Conservation (phyloP, 1,140 invertebrate genomes). For the Arctopsyche grandis region DNA sequence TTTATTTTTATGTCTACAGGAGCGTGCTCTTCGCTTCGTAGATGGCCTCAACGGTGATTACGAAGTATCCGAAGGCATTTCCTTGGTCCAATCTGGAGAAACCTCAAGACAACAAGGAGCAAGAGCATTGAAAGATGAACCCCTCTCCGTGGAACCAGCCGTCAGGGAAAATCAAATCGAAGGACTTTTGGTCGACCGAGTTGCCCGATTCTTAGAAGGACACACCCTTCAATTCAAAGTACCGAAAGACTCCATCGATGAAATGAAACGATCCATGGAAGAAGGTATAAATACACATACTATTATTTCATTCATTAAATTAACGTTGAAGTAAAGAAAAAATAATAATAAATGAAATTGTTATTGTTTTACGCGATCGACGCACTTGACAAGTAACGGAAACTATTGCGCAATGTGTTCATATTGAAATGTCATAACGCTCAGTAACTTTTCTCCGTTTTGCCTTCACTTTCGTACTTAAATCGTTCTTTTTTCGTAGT, state of each 20-base stretch:
- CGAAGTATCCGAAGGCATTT: constrained; percentile 74
- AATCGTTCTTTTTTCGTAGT: constrained; percentile 39
- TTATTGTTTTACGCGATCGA: background rate
- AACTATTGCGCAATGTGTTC: background rate
- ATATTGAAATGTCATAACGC: constrained; percentile 19
- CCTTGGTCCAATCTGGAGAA: constrained; percentile 73
- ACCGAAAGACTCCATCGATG: constrained; percentile 73
- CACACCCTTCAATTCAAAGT: constrained; percentile 82
- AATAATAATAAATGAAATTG: background rate
- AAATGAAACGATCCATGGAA: constrained; percentile 74
- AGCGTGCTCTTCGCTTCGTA: constrained; percentile 74
- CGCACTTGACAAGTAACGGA: background rate
- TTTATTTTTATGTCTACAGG: constrained; percentile 62
- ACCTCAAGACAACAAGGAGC: constrained; percentile 63
- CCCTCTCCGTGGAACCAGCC: constrained; percentile 73
- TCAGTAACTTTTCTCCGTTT: constrained; percentile 25
- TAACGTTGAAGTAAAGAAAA: background rate
- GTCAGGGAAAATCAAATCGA: constrained; percentile 81
- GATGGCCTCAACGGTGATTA: constrained; percentile 68
- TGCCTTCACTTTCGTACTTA: constrained; percentile 39
- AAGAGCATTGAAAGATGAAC: constrained; percentile 64
- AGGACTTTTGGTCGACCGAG: constrained; percentile 76
- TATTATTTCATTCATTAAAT: constrained; percentile 20
- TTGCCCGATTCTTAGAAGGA: constrained; percentile 78
- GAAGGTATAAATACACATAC: constrained; percentile 64